Evolutionary conservation across 2,797 vertebrate species (phyloP), one percentile per base, ranked within the genome.

Genomic region (Toxotes lorentzi): DNA sequence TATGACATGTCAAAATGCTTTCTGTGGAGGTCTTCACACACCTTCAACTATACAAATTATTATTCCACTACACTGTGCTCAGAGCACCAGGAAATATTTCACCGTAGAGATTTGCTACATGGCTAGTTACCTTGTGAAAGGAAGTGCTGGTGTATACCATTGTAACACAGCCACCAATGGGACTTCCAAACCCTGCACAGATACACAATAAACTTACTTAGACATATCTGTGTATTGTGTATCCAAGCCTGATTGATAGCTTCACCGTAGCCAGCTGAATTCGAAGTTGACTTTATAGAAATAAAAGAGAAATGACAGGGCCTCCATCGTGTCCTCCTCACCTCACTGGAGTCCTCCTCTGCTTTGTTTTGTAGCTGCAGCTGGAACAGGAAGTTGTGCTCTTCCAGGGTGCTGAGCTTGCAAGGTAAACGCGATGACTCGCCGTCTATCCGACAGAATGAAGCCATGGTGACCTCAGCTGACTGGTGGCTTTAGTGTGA

Each of bases 301-400:
- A 70, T 47, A 23, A n/a, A 45, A 43, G 6, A 48, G 5, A 58
- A 48, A 35, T 23, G 7, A 34, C 3, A 6, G 13, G 14, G n/a
- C 7, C 16, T 27, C 12, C 51, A 11, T 4, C 3, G 3, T 1
- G 51, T 50, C 48, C 48, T n/a, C n/a, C 60, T 88, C 87, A 97
- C 95, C 96, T 97, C 94, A 74, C 95, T 94, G 67, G 94, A 91
- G 5, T 95, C 93, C 21, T 95, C 92, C 0, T 96, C 95, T 23
- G 92, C 95, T 64, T 94, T 94, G 69, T 97, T 95, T 4, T 94
- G 93, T 0, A 95, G 95, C 81, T 97, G 95, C 77, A 98, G 91
- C 84, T 97, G 96, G 90, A 98, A 98, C 56, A 98, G 92, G 91
- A 97, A 97, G 91, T 96, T 97, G 77, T 97, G 97, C 79, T 97